These are phyloP conservation scores for Intoshia linei DNA, from an alignment of 1,140 invertebrate genomes.

Conservation along the genomic window DNA sequence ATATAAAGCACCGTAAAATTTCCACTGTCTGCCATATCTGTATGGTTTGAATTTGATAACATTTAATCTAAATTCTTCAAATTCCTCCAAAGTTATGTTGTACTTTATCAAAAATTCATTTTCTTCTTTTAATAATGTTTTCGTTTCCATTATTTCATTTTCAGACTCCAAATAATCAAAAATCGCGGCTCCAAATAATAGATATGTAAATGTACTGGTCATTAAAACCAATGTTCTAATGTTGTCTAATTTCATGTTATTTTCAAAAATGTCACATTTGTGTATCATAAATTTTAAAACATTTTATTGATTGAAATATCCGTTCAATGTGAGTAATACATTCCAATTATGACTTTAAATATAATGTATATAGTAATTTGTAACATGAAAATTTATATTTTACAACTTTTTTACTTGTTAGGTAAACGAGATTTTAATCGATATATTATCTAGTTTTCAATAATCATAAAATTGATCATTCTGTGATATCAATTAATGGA, in stretches of 20 bases:
- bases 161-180: constrained; percentile 89
- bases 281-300: no score
- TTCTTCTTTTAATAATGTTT: constrained; percentile 39
- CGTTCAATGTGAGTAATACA: no score
- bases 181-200: constrained; percentile 81
- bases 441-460: no score
- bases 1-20: constrained; percentile 60
- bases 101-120: constrained; percentile 46
- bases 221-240: constrained; percentile 83
- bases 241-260: constrained; percentile 99
- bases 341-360: no score
- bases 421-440: no score
- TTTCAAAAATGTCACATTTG: no score
- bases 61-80: constrained; percentile 50
- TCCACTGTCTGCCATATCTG: constrained; percentile 72
- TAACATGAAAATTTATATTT: no score
- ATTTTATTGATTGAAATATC: no score
- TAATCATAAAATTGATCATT: no score
- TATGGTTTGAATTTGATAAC: constrained; percentile 79
- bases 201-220: constrained; percentile 89
- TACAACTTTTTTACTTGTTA: no score
- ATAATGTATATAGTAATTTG: no score
- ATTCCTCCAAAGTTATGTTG: constrained; percentile 67
- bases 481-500: no score
- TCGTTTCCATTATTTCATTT: constrained; percentile 52